Percentiles rank a stretch among this genome's conserved stretches.
phyloP scores from a whole-genome alignment of 2,113 vertebrate species.

The Salminus brasiliensis region DNA sequence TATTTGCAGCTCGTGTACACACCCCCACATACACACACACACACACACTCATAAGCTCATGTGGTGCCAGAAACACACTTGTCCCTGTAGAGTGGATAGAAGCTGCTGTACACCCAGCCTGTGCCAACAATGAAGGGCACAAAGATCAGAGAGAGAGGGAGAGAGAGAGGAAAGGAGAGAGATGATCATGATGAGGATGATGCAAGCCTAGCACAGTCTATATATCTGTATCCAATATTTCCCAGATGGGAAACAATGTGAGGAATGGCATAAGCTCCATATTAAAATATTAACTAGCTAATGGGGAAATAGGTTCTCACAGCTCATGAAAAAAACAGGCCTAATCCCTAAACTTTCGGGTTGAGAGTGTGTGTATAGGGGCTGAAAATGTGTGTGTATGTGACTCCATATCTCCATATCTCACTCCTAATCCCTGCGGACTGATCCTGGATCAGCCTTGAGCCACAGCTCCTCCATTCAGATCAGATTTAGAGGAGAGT shows the following conservation, averaged over 20 bases:
- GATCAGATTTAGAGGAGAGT: conserved; percentile 1
- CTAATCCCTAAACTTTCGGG: conserved; percentile 39
- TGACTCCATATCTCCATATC: conserved; percentile 7
- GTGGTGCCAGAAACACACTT: conserved; percentile 3
- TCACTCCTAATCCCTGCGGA: conserved; percentile 24
- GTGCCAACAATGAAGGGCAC: conserved; percentile 57
- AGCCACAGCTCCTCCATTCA: conserved; percentile 4
- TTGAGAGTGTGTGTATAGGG: conserved; percentile 33
- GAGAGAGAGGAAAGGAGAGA: neutral
- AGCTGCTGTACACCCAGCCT: conserved; percentile 28
- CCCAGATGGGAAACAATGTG: neutral
- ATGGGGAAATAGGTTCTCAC: conserved; percentile 40
- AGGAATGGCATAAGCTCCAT: neutral
- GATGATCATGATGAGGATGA: neutral
- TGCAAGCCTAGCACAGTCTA: conserved; percentile 4
- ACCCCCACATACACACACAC: conserved; percentile 53
- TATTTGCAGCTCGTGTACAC: conserved; percentile 7
- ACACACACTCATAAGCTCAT: conserved; percentile 31
- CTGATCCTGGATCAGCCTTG: conserved; percentile 27
- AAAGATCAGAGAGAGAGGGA: conserved; percentile 29
- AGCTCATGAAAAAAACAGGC: conserved; percentile 45
- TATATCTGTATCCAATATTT: conserved; percentile 1
- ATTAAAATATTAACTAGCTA: conserved; percentile 5
- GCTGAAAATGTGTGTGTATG: too few species aligned
- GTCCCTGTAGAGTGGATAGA: neutral